Base-by-base conservation (phyloP, 2,797 vertebrate species). In the Acrocephalus scirpaceus region DNA sequence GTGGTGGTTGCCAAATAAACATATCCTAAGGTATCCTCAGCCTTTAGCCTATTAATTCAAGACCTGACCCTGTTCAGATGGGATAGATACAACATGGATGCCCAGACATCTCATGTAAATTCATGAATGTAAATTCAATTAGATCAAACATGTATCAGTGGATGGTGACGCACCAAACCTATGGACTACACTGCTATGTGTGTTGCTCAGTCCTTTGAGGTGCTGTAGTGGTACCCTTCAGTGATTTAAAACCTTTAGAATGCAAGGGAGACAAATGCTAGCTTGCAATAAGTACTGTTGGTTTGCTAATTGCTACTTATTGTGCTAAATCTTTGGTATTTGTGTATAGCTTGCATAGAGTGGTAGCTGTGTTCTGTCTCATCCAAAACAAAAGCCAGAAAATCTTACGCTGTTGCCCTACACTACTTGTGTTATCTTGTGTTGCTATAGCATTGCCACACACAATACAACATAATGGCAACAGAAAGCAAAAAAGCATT, bases 401-500 rank as follows among this genome's bases (percentile, higher is more conserved):
- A 88, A 92, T 79, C 76, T 70, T 92, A 38, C 58, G 48, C 25
- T 90, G 66, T 78, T 95, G 77, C 64, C 62, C 62, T 90, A 76
- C 40, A 58, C 62, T 86, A 73, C 70, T 93, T 88, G 54, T 78
- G 70, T 84, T 94, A 76, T 95, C 86, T 90, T 84, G 83, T 48
- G 73, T 86, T 97, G 88, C 86, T 92, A 94, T 93, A 93, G 89
- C 76, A 94, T 94, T 93, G 80, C 54, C 72, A 88, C 90, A 92
- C 76, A 69, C 83, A 92, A 84, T 78, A 56, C 44, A 88, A 70
- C 23, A 73, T 86, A 93, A 97, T 82, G 88, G 73, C 86, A 94
- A 62, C 20, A 75, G 76, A 80, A 88, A 90, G 93, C 34, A 60
- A 94, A 89, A 90, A 93, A 71, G 13, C 60, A 56, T 92, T 93